Percentiles rank a stretch among this genome's conserved stretches.
phyloP scores from a whole-genome alignment of 2,797 vertebrate species.

The Coracias cyanogaster region DNA sequence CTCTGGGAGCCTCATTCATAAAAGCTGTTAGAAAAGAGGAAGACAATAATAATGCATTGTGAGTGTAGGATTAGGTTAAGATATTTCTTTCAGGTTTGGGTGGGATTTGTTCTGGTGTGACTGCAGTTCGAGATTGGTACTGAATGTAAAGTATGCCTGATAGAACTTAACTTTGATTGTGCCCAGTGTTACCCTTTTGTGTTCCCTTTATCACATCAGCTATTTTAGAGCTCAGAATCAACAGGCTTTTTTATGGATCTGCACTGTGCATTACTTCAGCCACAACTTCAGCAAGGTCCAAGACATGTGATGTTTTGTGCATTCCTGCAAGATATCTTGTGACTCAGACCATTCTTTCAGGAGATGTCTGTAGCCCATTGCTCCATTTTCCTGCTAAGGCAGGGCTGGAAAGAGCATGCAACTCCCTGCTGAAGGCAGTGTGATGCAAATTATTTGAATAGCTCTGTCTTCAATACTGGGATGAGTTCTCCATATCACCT shows the following conservation, averaged over 20 bases:
- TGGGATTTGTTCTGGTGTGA: neutral
- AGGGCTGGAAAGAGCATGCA: neutral
- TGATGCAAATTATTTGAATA: neutral
- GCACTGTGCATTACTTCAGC: neutral
- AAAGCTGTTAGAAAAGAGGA: neutral
- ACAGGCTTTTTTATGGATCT: neutral
- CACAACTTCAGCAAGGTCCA: slow-evolving; percentile 7
- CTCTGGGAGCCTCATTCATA: neutral
- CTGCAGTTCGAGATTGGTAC: neutral
- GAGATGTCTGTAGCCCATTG: neutral
- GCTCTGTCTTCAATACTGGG: neutral
- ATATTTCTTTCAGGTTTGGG: neutral
- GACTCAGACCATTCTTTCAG: slow-evolving; percentile 25
- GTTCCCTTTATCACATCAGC: neutral
- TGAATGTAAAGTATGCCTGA: neutral
- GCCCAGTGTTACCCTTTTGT: neutral
- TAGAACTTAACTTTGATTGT: neutral
- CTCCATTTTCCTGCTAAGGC: slow-evolving; percentile 1
- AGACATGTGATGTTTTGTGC: slow-evolving; percentile 66
- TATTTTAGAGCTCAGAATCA: neutral
- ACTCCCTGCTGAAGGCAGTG: neutral
- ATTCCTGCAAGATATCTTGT: slow-evolving; percentile 49
- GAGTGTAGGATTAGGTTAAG: neutral
- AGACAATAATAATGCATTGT: neutral
- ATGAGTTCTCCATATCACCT: neutral